phyloP scores from a whole-genome alignment of 2,113 vertebrate genomes.

The Mobula birostris region DNA sequence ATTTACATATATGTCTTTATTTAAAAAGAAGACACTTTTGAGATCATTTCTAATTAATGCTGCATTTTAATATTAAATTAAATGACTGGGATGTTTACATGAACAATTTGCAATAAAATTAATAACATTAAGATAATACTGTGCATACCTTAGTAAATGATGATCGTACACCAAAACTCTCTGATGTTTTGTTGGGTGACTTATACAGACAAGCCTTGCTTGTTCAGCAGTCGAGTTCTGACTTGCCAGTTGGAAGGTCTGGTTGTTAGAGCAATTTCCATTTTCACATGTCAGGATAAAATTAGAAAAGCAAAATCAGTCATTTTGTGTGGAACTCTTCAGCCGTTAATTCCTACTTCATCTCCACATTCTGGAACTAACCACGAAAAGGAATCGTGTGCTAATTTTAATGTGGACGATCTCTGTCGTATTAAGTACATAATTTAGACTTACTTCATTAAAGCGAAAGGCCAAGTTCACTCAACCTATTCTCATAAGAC shows the following conservation, averaged over 20 bases:
- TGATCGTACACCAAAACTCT: background rate
- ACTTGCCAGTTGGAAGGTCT: background rate
- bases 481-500: no score
- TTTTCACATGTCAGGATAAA: background rate
- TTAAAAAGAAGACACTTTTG: background rate
- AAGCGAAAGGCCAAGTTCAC: no score
- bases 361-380: background rate
- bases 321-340: background rate
- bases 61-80: background rate
- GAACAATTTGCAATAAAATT: background rate
- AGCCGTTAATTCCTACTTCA: background rate
- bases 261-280: background rate
- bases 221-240: background rate
- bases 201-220: background rate
- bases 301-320: conserved; percentile 25
- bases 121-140: background rate
- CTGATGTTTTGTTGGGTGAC: background rate
- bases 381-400: background rate
- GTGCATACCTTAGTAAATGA: background rate
- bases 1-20: background rate
- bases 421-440: background rate
- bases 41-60: background rate
- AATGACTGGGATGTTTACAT: background rate
- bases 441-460: background rate
- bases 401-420: background rate